Evolutionary conservation across 1,140 invertebrate species (phyloP).

Genomic region (Phortica variegata): DNA sequence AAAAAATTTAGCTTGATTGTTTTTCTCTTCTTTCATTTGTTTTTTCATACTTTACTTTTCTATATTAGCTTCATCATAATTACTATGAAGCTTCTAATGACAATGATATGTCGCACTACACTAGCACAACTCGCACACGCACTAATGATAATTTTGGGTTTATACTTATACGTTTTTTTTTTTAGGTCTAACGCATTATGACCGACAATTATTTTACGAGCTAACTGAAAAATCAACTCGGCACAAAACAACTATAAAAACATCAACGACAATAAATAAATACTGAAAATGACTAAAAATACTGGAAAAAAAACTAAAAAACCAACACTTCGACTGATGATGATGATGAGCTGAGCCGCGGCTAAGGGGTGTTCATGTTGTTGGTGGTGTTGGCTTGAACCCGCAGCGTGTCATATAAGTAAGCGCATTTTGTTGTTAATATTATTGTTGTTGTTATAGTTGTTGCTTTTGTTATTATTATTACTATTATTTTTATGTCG

Average conservation of each 20-base stretch:
- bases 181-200: conserved; percentile 7
- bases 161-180: conserved; percentile 8
- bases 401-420: too few relatives aligned
- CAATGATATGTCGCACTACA: background rate
- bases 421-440: too few relatives aligned
- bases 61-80: conserved; percentile 53
- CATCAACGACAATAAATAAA: conserved; percentile 25
- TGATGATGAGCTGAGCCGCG: too few relatives aligned
- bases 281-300: conserved; percentile 16
- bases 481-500: conserved; percentile 20
- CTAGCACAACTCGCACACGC: conserved; percentile 33
- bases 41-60: conserved; percentile 38
- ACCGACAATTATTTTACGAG: conserved; percentile 47
- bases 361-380: too few relatives aligned
- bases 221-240: conserved; percentile 31
- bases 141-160: conserved; percentile 39
- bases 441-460: too few relatives aligned
- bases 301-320: too few relatives aligned
- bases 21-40: too few relatives aligned
- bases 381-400: too few relatives aligned
- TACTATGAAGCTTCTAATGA: conserved; percentile 29
- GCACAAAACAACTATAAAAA: conserved; percentile 11
- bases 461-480: too few relatives aligned
- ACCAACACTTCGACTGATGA: too few relatives aligned
- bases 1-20: conserved; percentile 33